These are phyloP conservation scores for Gadus macrocephalus DNA, from an alignment of 2,113 vertebrate genomes.

Conservation along the genomic window DNA sequence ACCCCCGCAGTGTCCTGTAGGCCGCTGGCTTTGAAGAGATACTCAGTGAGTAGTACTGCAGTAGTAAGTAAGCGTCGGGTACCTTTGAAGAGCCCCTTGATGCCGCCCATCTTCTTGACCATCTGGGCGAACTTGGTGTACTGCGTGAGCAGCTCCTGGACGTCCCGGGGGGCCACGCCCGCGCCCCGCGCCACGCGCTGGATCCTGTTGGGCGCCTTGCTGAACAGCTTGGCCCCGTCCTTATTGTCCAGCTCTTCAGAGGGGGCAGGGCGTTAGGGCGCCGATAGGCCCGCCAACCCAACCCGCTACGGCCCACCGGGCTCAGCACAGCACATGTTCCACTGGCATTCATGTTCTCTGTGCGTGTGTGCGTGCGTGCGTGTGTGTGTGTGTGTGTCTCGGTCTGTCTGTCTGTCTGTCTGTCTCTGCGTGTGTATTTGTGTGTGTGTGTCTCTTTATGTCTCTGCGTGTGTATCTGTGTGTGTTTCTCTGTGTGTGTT, in stretches of 20 bases:
- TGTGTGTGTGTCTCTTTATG: no score
- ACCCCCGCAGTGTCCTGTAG: background rate
- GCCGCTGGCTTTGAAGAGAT: background rate
- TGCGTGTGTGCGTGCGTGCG: no score
- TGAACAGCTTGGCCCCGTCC: constrained; percentile 97
- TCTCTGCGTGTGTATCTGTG: no score
- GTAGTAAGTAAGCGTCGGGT: constrained; percentile 20
- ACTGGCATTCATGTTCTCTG: background rate
- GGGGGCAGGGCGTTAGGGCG: background rate
- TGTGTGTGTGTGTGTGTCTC: background rate
- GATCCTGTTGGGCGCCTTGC: constrained; percentile 93
- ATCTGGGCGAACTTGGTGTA: constrained; percentile 99
- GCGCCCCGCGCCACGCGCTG: constrained; percentile 94
- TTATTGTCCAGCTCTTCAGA: constrained; percentile 91
- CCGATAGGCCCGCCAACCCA: no score
- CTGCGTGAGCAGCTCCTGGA: constrained; percentile 96
- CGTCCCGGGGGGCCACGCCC: constrained; percentile 92
- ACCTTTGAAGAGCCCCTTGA: constrained; percentile 99
- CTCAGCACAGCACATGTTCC: background rate
- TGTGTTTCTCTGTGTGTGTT: no score
- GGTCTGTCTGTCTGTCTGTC: no score
- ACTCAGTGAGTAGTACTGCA: background rate
- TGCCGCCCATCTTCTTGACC: constrained; percentile 99
- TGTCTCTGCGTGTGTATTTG: no score
- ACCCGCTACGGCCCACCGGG: no score